A percentile compares a stretch with the other conserved stretches of the same genome.
Evolutionary conservation across 2,113 vertebrate genomes (phyloP).

Genomic region (Rhea pennata): DNA sequence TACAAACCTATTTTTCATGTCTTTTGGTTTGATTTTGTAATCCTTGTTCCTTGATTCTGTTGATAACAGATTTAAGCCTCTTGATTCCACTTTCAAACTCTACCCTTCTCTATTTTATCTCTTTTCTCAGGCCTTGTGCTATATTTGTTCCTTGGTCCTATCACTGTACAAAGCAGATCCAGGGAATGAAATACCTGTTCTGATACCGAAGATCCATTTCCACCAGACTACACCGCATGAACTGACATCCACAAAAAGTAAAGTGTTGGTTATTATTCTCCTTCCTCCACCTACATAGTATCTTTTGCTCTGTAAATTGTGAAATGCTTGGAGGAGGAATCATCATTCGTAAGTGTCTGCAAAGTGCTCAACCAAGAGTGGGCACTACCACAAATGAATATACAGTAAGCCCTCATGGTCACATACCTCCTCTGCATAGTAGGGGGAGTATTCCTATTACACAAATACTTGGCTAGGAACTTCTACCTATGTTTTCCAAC

Average conservation of each 20-base stretch:
- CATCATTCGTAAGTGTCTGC: neutral
- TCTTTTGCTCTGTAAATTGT: neutral
- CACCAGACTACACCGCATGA: neutral
- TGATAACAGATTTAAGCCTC: neutral
- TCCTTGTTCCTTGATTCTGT: neutral
- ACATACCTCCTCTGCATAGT: neutral
- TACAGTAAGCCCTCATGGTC: neutral
- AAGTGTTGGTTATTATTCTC: neutral
- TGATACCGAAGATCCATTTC: neutral
- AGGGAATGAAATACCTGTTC: neutral
- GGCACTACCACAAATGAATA: neutral
- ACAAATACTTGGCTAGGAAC: neutral
- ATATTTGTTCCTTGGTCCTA: neutral
- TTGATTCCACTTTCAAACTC: neutral
- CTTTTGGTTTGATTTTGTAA: constrained; percentile 19
- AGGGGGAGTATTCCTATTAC: neutral
- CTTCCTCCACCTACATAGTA: neutral
- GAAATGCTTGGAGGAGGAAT: constrained; percentile 15
- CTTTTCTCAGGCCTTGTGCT: neutral
- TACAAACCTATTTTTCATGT: neutral
- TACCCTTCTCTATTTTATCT: neutral
- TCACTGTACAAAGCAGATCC: neutral
- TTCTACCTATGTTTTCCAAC: neutral
- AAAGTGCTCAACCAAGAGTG: neutral
- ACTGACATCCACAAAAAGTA: neutral